Base-by-base conservation (phyloP, 2,797 vertebrate genomes). In the Sphenopsis melanotis region DNA sequence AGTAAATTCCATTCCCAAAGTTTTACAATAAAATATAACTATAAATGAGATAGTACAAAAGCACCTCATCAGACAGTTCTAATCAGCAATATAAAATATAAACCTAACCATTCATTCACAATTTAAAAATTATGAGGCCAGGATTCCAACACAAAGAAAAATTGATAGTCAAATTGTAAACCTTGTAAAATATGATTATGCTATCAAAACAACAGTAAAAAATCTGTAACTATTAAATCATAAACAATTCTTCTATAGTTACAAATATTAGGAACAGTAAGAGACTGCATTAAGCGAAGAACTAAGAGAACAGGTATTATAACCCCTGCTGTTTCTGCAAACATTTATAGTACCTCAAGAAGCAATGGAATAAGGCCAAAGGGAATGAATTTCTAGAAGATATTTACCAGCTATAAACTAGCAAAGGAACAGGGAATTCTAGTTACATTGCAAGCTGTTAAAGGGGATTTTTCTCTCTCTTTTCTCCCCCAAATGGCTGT, bases 401-500 rank as follows among this genome's bases (percentile, higher is more conserved):
- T 93, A 65, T 91, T 93, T 92, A 78, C 74, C 15, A 44, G 50
- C 61, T 52, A 42, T 85, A 94, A 93, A 82, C 63, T 76, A 86
- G 75, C 46, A 93, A 95, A 94, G 71, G 53, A 91, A 80, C 44
- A 82, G 86, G 47, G 87, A 90, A 96, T 94, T 95, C 84, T 75
- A 72, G 72, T 65, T 96, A 90, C 36, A 61, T 20, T 95, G 55
- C 59, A 96, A 94, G 75, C 64, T 82, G 91, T 90, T 94, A 71
- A 79, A 82, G 16, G 34, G 13, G 4, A 36, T 65, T 81, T 77
- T 94, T 70, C 30, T 15, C 68, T 63, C 44, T 26, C 4, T 61
- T 86, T 92, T 87, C 64, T 20, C 22, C 39, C 68, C 44, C 63
- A 90, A 95, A 87, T 55, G 80, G 27, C 90, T 86, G 55, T 55